Evolutionary conservation across 2,888 invertebrate species (phyloP), one percentile per base, ranked within the genome.

Genomic region (Drosophila buzzatii): DNA sequence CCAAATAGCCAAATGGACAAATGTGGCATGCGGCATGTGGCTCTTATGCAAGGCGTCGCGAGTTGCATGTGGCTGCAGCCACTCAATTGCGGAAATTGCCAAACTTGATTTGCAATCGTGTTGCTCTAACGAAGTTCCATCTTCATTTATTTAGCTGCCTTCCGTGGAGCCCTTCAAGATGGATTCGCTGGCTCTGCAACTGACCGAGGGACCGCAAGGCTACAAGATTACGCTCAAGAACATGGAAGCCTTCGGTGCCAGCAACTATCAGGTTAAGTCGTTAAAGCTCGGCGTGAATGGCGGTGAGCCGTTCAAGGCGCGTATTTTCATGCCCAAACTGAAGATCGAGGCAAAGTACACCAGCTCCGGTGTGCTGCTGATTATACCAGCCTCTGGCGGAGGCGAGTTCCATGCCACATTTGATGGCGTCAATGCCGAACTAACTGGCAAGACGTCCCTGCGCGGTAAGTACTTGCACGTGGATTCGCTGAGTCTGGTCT

Each of bases 311-410:
- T 96, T 96, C 90, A 95, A 95, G 91, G 95, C 95, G 0, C 93
- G 94, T 79, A 94, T 96, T 58, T 92, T 93, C 66, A 95, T 96
- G 92, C 96, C 96, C n/a, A 94, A 94, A 74, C 92, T 96, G 85
- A 94, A 94, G 84, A 95, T 96, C 79, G 94, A 95, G 84, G 94
- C 96, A 7, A 94, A 94, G 82, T 96, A 96, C 90, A 94, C 94
- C 16, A 96, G 96, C 85, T 95, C 95, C 61, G 96, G 96, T 0
- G 94, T 96, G 5, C 91, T 96, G 49, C 94, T 96, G 70, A 96
- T 96, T 71, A 94, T 96, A 52, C 96, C 96, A 10, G 96, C 96
- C 0, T 95, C 95, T 75, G 96, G 96, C 64, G 95, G 95, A 73
- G 96, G 96, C 35, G 95, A 95, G 10, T 96, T 96, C 87, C 94